Evolutionary conservation across 2,797 vertebrate genomes (phyloP).

Genomic region (Selene dorsalis): DNA sequence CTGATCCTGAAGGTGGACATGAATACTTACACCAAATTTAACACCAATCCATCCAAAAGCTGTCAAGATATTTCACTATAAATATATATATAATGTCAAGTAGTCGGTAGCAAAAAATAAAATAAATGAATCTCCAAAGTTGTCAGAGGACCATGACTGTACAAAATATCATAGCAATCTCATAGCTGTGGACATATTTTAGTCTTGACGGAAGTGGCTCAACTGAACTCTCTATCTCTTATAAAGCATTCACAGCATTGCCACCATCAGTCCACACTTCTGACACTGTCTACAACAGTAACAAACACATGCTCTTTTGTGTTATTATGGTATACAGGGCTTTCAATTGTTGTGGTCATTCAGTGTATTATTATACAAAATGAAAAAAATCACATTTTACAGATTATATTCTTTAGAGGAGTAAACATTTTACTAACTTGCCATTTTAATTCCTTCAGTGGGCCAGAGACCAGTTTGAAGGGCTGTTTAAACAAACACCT

Average conservation of each 20-base stretch:
- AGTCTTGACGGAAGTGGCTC: neutral
- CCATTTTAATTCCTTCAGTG: slow-evolving; percentile 83
- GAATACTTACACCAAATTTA: neutral
- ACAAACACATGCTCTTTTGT: neutral
- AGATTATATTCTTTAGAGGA: neutral
- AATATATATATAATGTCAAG: too few species aligned
- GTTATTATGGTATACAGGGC: neutral
- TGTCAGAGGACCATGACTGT: too few species aligned
- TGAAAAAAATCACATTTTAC: neutral
- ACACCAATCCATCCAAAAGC: neutral
- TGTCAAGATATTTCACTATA: neutral
- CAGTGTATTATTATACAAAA: neutral
- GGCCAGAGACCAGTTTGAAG: slow-evolving; percentile 92
- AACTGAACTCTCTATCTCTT: neutral
- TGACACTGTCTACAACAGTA: neutral
- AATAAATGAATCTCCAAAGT: neutral
- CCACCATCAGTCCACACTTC: neutral
- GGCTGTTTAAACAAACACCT: slow-evolving; percentile 86
- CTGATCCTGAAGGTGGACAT: neutral
- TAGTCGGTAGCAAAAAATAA: neutral
- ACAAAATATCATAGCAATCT: neutral
- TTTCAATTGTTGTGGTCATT: neutral
- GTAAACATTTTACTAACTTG: neutral
- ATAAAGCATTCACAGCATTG: neutral
- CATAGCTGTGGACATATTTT: neutral